A percentile compares a stretch with the other conserved stretches of the same genome.
Conservation (phyloP, 2,888 invertebrate species). For the Drosophila colorata region DNA sequence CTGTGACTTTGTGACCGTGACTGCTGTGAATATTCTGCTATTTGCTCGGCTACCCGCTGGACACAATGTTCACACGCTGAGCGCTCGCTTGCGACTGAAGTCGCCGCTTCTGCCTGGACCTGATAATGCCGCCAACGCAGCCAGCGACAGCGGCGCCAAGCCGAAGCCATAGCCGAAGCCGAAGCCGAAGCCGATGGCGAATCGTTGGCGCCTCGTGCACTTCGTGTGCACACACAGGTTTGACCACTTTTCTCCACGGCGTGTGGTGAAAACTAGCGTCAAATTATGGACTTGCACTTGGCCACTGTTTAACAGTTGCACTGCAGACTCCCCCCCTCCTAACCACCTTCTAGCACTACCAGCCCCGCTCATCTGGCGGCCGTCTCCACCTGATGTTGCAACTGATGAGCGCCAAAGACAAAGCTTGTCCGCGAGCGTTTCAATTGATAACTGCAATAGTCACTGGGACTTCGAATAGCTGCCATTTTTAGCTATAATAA, state of each 20-base stretch:
- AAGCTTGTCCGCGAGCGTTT: background rate
- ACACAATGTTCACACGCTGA: conserved; percentile 72
- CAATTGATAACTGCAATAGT: conserved; percentile 4
- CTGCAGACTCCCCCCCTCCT: background rate
- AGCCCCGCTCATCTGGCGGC: background rate
- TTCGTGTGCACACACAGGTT: conserved; percentile 48
- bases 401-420: background rate
- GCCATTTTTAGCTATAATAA: background rate
- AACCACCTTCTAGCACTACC: too few species aligned
- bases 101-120: conserved; percentile 58
- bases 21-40: conserved; percentile 9
- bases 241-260: conserved; percentile 71
- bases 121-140: conserved; percentile 64
- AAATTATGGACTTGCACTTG: conserved; percentile 55
- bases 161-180: conserved; percentile 1
- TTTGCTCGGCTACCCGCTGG: conserved; percentile 30
- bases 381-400: conserved; percentile 5
- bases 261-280: conserved; percentile 70
- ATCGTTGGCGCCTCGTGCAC: conserved; percentile 19
- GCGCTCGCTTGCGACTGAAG: conserved; percentile 79
- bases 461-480: background rate
- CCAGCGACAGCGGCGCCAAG: conserved; percentile 13
- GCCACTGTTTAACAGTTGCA: conserved; percentile 27
- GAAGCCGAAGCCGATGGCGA: conserved; percentile 33
- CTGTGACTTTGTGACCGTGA: conserved; percentile 21